Base-by-base conservation (phyloP, 2,113 vertebrate species). In the Dasyornis broadbenti region DNA sequence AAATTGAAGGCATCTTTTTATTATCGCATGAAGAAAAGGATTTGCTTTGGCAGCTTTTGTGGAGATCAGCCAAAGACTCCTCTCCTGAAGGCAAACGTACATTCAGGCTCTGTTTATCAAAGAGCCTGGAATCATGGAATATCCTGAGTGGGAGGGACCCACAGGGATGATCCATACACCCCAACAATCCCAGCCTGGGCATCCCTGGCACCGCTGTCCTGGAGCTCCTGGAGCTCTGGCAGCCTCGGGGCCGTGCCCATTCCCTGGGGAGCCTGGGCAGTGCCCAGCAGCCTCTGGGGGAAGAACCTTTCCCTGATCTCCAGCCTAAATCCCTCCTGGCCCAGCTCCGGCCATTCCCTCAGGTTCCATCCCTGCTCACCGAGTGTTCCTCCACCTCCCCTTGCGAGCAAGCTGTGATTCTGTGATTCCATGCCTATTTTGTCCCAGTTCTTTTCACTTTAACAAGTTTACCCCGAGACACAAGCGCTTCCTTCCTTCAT, bases 261-360 rank as follows among this genome's bases (percentile, higher is more conserved):
- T 71, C 68, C 68, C 81, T 83, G 68, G 65, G 79, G 15, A 82
- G 79, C 79, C 79, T 49, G 79, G 44, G 45, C 80, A 61, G 57
- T 72, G 81, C 68, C 65, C 57, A 53, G 57, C 33, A 53, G 16
- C 79, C 68, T 83, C 81, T 53, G 81, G 52, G 49, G 81, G 14
- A 72, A 54, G 33, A 45, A 2, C 39, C 28, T 39, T 53, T 2
- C 39, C 81, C 57, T 52, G 1, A 11, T 4, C 8, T 3, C 39
- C 68, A 11, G 0, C 47, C 65, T 7, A 15, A 61, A 60, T 10
- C 33, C 47, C 68, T 44, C 15, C 45, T 21, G 54, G 3, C 12
- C 0, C 45, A 44, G 45, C 37, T 6, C 12, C 66, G 70, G 26
- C 2, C 2, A 0, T 4, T 37, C 39, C 47, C 22, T 53, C n/a